Conservation (phyloP, 2,888 invertebrate species). For the Leptothorax acervorum region DNA sequence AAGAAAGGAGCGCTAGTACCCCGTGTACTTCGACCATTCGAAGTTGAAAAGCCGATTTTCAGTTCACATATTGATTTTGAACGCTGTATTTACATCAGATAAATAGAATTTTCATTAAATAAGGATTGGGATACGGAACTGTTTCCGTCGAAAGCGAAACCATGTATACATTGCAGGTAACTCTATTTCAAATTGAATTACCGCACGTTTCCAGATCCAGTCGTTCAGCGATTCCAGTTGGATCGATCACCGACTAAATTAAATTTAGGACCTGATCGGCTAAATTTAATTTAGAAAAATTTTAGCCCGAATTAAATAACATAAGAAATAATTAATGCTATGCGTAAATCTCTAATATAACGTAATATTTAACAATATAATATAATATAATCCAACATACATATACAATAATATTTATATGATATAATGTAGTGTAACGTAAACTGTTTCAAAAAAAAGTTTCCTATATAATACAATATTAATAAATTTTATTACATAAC, state of each 20-base stretch:
- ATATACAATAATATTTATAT: not conserved
- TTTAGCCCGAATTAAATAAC: not conserved
- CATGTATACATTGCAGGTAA: not conserved
- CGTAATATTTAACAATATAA: not conserved
- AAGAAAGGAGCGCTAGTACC: not conserved
- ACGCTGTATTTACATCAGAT: not conserved
- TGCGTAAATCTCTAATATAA: not conserved
- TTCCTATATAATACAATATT: not conserved
- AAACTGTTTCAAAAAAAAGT: not conserved
- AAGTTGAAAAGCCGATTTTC: not conserved
- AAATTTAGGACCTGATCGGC: not conserved
- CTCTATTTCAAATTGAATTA: slow-evolving; percentile 18
- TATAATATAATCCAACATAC: not conserved
- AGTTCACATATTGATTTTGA: not conserved
- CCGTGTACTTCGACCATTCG: not conserved
- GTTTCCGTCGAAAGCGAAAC: slow-evolving; percentile 17
- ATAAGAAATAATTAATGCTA: not conserved
- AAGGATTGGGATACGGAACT: not conserved
- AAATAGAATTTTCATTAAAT: slow-evolving; percentile 14
- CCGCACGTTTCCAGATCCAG: not conserved
- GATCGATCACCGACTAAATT: slow-evolving; percentile 17
- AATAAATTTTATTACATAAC: slow-evolving; percentile 3
- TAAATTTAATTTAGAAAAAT: slow-evolving; percentile 24
- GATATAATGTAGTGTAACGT: not conserved
- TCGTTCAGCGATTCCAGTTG: slow-evolving; percentile 25